Evolutionary conservation across 2,888 invertebrate species (phyloP).

Genomic region (Machimus rusticus): DNA sequence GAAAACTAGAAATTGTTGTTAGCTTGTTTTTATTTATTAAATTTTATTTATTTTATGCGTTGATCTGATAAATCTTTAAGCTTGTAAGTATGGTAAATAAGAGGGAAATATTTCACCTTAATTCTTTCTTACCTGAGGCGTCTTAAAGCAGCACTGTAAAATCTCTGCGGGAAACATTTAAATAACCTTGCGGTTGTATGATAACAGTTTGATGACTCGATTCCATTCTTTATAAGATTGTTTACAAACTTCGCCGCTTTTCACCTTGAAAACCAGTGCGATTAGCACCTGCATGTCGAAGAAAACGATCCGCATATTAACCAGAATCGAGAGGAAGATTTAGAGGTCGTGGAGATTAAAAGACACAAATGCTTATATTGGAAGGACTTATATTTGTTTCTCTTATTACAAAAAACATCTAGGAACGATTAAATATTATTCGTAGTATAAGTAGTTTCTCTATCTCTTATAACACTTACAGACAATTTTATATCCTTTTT

Average conservation of each 20-base stretch:
- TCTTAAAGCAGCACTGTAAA: background rate
- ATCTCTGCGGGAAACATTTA: background rate
- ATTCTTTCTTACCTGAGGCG: background rate
- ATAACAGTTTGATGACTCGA: background rate
- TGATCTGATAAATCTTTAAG: background rate
- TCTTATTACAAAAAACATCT: background rate
- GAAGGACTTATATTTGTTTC: slow-evolving; percentile 5
- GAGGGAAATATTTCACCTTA: background rate
- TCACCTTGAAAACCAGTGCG: background rate
- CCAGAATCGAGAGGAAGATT: background rate
- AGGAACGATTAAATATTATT: slow-evolving; percentile 33
- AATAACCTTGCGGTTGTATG: background rate
- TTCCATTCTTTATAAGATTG: background rate
- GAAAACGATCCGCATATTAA: background rate
- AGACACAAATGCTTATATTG: background rate
- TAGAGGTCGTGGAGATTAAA: background rate
- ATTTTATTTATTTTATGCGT: background rate
- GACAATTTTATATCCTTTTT: slow-evolving; percentile 13
- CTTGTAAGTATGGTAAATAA: background rate
- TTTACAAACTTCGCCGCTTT: background rate
- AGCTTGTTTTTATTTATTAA: background rate
- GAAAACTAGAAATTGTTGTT: background rate
- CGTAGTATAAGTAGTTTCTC: slow-evolving; percentile 7
- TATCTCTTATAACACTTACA: slow-evolving; percentile 7
- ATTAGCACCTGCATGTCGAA: background rate